A percentile compares a stretch with the other conserved stretches of the same genome.
phyloP scores from a whole-genome alignment of 2,888 invertebrate genomes.

The Strigamia crassipes region DNA sequence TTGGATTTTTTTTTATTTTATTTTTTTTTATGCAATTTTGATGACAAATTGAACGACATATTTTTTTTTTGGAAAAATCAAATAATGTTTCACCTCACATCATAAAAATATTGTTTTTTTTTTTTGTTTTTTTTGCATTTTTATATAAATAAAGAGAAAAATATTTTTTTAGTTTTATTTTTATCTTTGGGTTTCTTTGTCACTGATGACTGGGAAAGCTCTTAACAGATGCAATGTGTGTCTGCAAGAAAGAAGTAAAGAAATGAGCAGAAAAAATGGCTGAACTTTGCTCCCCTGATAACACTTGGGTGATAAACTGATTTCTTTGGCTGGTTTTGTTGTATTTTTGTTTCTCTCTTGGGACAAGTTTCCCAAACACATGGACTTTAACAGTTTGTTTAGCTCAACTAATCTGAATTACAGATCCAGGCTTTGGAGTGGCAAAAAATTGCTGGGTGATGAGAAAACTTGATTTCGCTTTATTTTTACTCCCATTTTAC shows the following conservation, averaged over 20 bases:
- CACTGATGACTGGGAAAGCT: not conserved
- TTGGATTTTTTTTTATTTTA: too few species aligned
- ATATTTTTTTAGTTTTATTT: not conserved
- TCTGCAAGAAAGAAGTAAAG: not conserved
- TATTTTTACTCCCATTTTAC: not conserved
- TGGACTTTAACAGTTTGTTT: slow-evolving; percentile 14
- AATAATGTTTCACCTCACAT: not conserved
- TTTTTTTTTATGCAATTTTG: too few species aligned
- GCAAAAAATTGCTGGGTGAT: slow-evolving; percentile 28
- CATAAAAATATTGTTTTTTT: not conserved
- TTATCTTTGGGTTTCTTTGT: not conserved
- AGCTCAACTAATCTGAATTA: slow-evolving; percentile 28
- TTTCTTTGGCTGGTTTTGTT: slow-evolving; percentile 6
- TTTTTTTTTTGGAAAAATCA: not conserved
- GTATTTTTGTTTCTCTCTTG: slow-evolving; percentile 16
- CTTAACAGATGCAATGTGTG: slow-evolving; percentile 16
- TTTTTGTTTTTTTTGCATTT: too few species aligned
- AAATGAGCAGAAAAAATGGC: not conserved
- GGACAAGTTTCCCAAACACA: not conserved
- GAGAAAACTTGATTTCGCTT: not conserved
- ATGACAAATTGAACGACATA: slow-evolving; percentile 1
- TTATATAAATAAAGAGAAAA: not conserved
- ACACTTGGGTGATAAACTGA: slow-evolving; percentile 28
- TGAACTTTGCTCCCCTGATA: slow-evolving; percentile 31
- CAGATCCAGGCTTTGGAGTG: slow-evolving; percentile 18